Evolutionary conservation across 2,113 vertebrate genomes (phyloP).

Genomic region (Amphilophus citrinellus): DNA sequence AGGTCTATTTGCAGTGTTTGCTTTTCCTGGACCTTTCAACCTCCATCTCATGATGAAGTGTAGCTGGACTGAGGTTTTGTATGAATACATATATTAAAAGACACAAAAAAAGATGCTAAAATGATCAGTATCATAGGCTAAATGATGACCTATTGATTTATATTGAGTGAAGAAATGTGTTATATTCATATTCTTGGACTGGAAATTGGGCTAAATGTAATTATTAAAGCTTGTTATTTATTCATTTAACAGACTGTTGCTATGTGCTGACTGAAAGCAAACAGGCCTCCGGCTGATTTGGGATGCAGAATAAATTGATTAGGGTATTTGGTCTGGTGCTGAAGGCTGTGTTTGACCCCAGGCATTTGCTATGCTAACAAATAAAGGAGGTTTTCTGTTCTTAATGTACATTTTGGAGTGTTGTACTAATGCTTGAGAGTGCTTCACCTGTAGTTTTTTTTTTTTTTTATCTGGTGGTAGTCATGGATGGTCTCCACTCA

Average conservation of each 20-base stretch:
- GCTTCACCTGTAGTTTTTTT: neutral
- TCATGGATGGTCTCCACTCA: neutral
- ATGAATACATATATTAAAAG: too few relatives aligned
- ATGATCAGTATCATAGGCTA: neutral
- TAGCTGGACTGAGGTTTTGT: neutral
- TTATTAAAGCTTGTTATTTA: neutral
- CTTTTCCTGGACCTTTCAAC: neutral
- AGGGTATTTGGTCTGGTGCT: neutral
- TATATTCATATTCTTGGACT: neutral
- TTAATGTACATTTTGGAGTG: neutral
- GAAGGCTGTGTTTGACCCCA: neutral
- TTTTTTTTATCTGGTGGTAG: neutral
- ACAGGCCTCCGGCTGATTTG: neutral
- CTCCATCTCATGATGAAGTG: neutral
- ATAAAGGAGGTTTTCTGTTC: neutral
- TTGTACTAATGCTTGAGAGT: neutral
- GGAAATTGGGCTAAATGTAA: neutral
- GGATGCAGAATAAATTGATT: neutral
- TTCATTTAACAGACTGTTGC: neutral
- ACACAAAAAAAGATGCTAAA: too few relatives aligned
- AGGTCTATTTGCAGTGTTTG: neutral
- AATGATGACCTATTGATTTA: neutral
- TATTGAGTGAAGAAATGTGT: neutral
- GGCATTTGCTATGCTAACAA: neutral
- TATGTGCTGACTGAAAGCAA: neutral